These are phyloP conservation scores for Sander vitreus DNA, from an alignment of 2,113 vertebrate species.

Conservation along the genomic window DNA sequence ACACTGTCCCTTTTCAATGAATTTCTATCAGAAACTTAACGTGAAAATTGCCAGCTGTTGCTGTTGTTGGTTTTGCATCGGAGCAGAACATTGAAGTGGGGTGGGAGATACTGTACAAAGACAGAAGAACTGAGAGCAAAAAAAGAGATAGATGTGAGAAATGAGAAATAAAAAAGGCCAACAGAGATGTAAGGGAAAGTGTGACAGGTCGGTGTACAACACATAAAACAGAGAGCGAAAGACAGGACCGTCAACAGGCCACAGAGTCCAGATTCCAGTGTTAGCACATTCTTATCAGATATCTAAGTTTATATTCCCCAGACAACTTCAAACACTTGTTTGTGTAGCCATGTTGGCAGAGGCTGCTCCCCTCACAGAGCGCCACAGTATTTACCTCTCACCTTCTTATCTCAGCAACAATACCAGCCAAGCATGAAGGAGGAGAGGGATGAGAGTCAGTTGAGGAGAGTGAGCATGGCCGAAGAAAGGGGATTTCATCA, in stretches of 20 bases:
- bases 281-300: slow-evolving; percentile 74
- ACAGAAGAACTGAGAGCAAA: not conserved
- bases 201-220: not conserved
- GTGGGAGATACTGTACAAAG: not conserved
- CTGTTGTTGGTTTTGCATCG: slow-evolving; percentile 19
- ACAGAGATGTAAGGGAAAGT: not conserved
- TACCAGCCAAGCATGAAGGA: slow-evolving; percentile 53
- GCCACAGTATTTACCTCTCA: slow-evolving; percentile 76
- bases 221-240: not conserved
- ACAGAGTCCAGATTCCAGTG: slow-evolving; percentile 41
- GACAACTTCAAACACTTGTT: slow-evolving; percentile 65
- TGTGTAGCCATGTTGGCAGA: slow-evolving; percentile 68
- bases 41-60: slow-evolving; percentile 13
- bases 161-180: not conserved
- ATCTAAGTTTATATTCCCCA: slow-evolving; percentile 72
- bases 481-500: slow-evolving; percentile 32
- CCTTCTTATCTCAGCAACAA: slow-evolving; percentile 78
- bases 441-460: not conserved
- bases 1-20: not conserved
- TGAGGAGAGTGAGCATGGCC: not conserved
- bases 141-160: not conserved
- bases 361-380: slow-evolving; percentile 29
- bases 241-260: not conserved
- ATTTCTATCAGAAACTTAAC: slow-evolving; percentile 11
- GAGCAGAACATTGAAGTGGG: not conserved